Evolutionary conservation across 53 echinoderm and acorn worm species (phyloP), one percentile per base, ranked within the genome.

Genomic region (Hippasteria phrygiana): DNA sequence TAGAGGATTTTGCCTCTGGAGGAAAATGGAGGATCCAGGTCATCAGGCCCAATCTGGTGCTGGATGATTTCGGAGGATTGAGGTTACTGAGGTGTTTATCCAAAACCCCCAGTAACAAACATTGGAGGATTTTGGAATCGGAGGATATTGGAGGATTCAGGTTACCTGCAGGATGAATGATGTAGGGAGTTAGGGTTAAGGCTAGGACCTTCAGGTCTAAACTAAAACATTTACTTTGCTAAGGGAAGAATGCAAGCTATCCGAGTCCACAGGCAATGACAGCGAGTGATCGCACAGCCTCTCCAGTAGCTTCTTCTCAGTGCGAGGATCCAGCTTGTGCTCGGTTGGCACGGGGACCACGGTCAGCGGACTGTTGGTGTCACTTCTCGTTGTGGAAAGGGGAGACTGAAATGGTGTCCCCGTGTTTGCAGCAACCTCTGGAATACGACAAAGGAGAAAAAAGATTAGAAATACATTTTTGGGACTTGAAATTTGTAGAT

Each of bases 211-310:
- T 45, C 46, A 45, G 6, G 46, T 45, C 46, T n/a, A n/a, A n/a
- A n/a, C n/a, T n/a, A n/a, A n/a, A n/a, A n/a, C 1, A 20, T 2
- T 9, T 70, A 92, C 92, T 89, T 92, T 92, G 42, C 73, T 83
- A 4, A 92, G 62, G 26, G 82, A 34, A 4, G 34, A 59, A 35
- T 89, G 89, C 28, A 92, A 43, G 42, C 32, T 71, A 22, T 67
- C 62, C 12, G 85, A 82, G 83, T 92, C 89, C 62, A 88, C 88
- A 64, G 92, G 92, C 22, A 92, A 40, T n/a, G 62, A 72, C 10
- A 89, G 74, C 5, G 82, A 89, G 33, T 92, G 83, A 43, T 78
- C 74, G 46, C 89, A 88, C 77, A 92, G 81, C 47, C 67, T 43
- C 63, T 91, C 87, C 65, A 91, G 75, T 8, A 90, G 62, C 45